Evolutionary conservation across 2,888 invertebrate genomes (phyloP), one percentile per base, ranked within the genome.

Genomic region (Drosophila cognata): DNA sequence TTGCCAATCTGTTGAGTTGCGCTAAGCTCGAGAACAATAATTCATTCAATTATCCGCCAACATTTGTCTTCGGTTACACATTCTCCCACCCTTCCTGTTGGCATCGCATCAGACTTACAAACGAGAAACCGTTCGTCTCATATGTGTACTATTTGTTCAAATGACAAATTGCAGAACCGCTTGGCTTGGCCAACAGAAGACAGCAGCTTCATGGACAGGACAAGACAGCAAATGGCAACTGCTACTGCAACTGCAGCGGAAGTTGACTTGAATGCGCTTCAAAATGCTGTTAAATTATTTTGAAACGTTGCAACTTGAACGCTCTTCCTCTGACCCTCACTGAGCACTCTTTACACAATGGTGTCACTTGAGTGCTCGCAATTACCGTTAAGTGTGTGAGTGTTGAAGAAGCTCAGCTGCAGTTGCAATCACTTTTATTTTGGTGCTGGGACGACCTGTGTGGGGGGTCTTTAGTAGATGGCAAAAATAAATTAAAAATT

Each of bases 211-310:
- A 46, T 51, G 63, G 60, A 43, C 60, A 74, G 68, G 58, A 64
- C 53, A 52, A 79, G 60, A 64, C 61, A 65, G 76, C 56, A 63
- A 74, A 69, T 70, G 48, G 68, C 71, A 62, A 56, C 35, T 53
- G 53, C 70, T 35, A 35, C 48, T 25, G 67, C 65, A 58, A 31
- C 33, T 60, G 84, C 70, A 85, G 77, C 88, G 87, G 90, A 87
- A 87, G 90, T 89, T 80, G 80, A 77, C 87, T 90, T 89, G 80
- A 87, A 87, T 87, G 87, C 90, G 88, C 79, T 88, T 87, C 90
- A 80, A 88, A 85, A 89, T 84, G 90, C 90, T 90, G 88, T 88
- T 90, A 89, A 88, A 88, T 88, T 88, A 88, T 88, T 88, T 88
- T 89, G 89, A 88, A 88, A 90, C 71, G 87, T 82, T 89, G 76